These are phyloP conservation scores for Parasteatoda tepidariorum DNA, from an alignment of 1,140 invertebrate genomes.

Conservation along the genomic window DNA sequence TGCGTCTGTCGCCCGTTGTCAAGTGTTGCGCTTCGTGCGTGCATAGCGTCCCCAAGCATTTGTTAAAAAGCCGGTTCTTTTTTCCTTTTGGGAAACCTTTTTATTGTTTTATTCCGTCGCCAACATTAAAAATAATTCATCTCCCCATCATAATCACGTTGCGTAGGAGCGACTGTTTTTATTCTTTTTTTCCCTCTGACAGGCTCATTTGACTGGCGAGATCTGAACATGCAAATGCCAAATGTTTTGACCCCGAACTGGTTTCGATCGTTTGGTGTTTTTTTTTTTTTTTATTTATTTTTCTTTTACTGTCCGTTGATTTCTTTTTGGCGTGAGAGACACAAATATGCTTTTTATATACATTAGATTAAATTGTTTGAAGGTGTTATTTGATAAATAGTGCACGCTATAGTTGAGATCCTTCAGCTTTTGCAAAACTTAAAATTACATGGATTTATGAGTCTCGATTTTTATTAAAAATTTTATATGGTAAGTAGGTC, in stretches of 20 bases:
- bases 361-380: no score
- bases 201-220: not conserved
- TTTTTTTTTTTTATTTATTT: not conserved
- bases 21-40: not conserved
- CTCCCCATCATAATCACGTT: not conserved
- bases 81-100: not conserved
- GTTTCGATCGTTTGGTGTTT: not conserved
- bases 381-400: no score
- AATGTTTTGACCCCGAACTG: not conserved
- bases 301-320: not conserved
- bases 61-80: conserved; percentile 13
- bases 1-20: conserved; percentile 4
- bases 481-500: no score
- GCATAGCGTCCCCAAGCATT: conserved; percentile 9
- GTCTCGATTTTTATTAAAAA: no score
- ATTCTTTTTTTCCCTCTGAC: not conserved
- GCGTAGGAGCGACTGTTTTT: conserved; percentile 7
- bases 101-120: not conserved
- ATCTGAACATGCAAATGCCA: conserved; percentile 7
- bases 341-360: no score
- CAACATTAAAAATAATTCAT: not conserved
- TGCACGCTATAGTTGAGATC: no score
- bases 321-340: not conserved
- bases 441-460: no score
- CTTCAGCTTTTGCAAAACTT: no score